Evolutionary conservation across 23 tunicate genomes (phyloP).

Genomic region (Styela clava): DNA sequence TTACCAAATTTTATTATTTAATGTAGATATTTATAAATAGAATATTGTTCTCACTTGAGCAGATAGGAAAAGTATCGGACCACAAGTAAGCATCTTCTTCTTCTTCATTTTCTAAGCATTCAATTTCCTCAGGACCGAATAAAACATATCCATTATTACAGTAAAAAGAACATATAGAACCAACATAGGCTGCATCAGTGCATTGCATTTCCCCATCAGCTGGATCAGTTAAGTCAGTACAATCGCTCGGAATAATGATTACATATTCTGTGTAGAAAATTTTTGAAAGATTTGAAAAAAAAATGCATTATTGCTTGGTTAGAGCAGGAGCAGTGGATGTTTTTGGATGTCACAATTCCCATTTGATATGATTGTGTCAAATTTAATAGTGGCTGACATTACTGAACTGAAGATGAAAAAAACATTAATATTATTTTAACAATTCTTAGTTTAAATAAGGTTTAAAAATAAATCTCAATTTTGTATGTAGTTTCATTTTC

Average conservation of each 20-base stretch:
- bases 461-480: too few species aligned
- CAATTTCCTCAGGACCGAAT: constrained; percentile 15
- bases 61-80: constrained; percentile 17
- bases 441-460: too few species aligned
- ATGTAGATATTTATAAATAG: too few species aligned
- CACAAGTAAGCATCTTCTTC: constrained; percentile 5
- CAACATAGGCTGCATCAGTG: constrained; percentile 13
- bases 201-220: constrained; percentile 9
- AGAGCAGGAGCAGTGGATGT: too few species aligned
- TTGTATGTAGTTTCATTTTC: too few species aligned
- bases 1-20: too few species aligned
- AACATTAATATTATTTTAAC: too few species aligned
- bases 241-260: not conserved
- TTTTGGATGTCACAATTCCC: not conserved
- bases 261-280: not conserved
- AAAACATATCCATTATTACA: constrained; percentile 22
- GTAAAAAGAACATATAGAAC: constrained; percentile 16
- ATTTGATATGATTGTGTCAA: too few species aligned
- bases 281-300: not conserved
- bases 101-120: constrained; percentile 13
- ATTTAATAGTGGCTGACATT: too few species aligned
- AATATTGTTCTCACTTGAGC: constrained; percentile 27
- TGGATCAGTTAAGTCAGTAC: not conserved
- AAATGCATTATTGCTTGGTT: not conserved
- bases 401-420: too few species aligned